A percentile compares a stretch with the other conserved stretches of the same genome.
These are phyloP conservation scores for Lasioglossum calceatum DNA, from an alignment of 2,888 invertebrate genomes.

Conservation along the genomic window DNA sequence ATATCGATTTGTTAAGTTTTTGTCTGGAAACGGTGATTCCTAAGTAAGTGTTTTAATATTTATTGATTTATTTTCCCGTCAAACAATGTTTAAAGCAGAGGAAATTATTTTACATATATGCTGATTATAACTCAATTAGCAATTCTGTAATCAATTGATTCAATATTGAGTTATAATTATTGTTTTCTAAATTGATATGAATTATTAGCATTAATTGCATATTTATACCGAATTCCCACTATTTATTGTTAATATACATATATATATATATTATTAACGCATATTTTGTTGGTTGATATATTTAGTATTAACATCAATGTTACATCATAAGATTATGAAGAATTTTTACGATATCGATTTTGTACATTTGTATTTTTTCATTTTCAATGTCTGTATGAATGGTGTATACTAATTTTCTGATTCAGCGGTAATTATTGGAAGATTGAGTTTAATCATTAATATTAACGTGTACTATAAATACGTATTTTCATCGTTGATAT, in stretches of 20 bases:
- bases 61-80: not conserved
- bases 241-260: not conserved
- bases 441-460: not conserved
- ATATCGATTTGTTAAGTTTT: not conserved
- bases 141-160: not conserved
- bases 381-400: not conserved
- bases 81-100: not conserved
- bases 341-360: not conserved
- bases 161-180: not conserved
- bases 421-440: not conserved
- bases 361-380: slow-evolving; percentile 6
- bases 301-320: slow-evolving; percentile 1
- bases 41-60: not conserved
- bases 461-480: not conserved
- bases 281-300: not conserved
- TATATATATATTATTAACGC: not conserved
- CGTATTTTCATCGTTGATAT: not conserved
- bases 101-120: not conserved
- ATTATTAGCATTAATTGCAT: not conserved
- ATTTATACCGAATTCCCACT: not conserved
- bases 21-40: not conserved
- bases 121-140: not conserved
- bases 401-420: not conserved
- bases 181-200: not conserved
- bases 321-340: not conserved